Percentiles rank a stretch among this genome's conserved stretches.
phyloP scores from a whole-genome alignment of 2,797 vertebrate genomes.

The Trachops cirrhosus region DNA sequence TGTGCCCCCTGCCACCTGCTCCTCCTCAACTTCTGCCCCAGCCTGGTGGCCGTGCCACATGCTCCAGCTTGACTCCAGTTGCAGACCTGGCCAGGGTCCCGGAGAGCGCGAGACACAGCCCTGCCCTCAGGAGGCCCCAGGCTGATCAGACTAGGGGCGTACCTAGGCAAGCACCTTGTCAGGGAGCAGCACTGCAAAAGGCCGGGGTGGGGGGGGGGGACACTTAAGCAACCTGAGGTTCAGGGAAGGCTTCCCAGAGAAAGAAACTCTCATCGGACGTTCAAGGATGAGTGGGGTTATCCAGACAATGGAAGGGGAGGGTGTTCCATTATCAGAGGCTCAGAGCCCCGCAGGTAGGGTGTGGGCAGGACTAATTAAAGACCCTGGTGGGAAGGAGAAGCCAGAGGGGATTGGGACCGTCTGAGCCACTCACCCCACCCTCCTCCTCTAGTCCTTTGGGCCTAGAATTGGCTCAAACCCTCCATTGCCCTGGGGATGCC shows the following conservation, averaged over 20 bases:
- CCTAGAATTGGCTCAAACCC: not conserved
- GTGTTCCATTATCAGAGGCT: not conserved
- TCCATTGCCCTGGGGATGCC: not conserved
- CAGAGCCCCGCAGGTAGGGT: not conserved
- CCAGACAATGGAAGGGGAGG: not conserved
- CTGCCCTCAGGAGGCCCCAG: not conserved
- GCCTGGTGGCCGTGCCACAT: not conserved
- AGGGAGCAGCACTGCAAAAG: not conserved
- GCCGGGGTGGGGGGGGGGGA: not conserved
- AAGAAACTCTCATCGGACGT: not conserved
- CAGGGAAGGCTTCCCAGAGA: not conserved
- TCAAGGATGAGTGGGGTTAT: not conserved
- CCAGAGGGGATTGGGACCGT: not conserved
- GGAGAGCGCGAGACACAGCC: not conserved
- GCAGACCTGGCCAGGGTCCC: not conserved
- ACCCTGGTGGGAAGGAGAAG: not conserved
- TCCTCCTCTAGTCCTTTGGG: not conserved
- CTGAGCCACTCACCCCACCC: not conserved
- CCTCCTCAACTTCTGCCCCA: not conserved
- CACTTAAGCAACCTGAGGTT: too few species aligned
- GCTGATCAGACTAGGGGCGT: not conserved
- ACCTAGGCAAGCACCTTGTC: not conserved
- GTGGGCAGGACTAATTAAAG: not conserved
- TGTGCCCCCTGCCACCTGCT: not conserved
- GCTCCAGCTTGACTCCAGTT: not conserved